phyloP scores from a whole-genome alignment of 30 jellyfish, hydroid and myxozoan genomes.

The Aurelia coerulea region DNA sequence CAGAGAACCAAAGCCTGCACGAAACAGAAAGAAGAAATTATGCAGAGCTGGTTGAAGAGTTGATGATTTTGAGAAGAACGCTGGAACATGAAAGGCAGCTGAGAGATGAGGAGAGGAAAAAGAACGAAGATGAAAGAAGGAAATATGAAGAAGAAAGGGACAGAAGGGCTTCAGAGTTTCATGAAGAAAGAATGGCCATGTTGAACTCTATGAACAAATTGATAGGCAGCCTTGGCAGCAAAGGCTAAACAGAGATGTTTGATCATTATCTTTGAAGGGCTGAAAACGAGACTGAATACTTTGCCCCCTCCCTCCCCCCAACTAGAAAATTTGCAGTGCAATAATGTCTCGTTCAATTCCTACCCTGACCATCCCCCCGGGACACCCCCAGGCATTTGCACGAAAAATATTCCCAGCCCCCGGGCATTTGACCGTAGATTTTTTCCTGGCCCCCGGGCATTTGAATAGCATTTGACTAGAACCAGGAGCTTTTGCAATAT shows the following conservation, averaged over 20 bases:
- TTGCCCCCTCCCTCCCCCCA: too few relatives aligned
- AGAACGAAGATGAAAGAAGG: slow-evolving; percentile 52
- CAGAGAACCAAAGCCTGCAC: slow-evolving; percentile 2
- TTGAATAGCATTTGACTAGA: too few relatives aligned
- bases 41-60: slow-evolving; percentile 52
- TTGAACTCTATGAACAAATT: slow-evolving; percentile 65
- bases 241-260: background rate
- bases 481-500: too few relatives aligned
- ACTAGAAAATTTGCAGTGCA: too few relatives aligned
- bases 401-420: too few relatives aligned
- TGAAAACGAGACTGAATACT: too few relatives aligned
- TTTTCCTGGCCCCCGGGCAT: too few relatives aligned
- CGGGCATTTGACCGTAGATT: too few relatives aligned
- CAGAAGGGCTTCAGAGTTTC: slow-evolving; percentile 70
- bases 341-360: too few relatives aligned
- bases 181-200: slow-evolving; percentile 80
- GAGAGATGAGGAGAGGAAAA: slow-evolving; percentile 67
- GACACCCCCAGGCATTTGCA: too few relatives aligned
- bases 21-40: slow-evolving; percentile 12
- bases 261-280: background rate
- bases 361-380: too few relatives aligned
- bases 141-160: slow-evolving; percentile 69
- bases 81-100: slow-evolving; percentile 54
- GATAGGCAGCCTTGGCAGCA: slow-evolving; percentile 50
- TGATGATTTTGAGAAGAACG: slow-evolving; percentile 36